Percentiles rank a stretch among this genome's conserved stretches.
Conservation (phyloP, 1,140 invertebrate genomes). For the Eumaeus atala region DNA sequence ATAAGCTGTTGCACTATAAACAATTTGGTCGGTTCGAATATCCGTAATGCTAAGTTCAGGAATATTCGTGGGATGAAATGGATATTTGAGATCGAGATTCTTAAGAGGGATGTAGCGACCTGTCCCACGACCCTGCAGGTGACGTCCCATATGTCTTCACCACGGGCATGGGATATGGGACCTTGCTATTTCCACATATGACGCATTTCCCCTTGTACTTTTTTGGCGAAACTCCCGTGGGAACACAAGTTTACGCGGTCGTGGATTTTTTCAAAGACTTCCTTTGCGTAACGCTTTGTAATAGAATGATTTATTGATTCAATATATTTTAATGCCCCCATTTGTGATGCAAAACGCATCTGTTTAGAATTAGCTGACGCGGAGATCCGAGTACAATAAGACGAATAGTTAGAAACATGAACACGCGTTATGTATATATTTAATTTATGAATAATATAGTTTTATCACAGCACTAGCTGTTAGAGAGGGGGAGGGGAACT, state of each 20-base stretch:
- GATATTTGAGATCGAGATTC: conserved; percentile 54
- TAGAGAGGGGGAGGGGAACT: no score
- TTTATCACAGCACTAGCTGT: no score
- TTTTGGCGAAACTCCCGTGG: conserved; percentile 36
- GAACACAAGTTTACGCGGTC: conserved; percentile 49
- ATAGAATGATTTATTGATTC: conserved; percentile 42
- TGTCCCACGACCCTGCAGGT: conserved; percentile 63
- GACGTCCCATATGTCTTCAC: conserved; percentile 38
- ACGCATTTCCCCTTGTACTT: not conserved
- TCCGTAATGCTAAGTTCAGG: conserved; percentile 13
- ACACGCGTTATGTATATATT: no score
- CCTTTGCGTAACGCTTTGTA: conserved; percentile 43
- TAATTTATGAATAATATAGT: not conserved
- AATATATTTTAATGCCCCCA: not conserved
- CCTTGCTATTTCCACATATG: conserved; percentile 17
- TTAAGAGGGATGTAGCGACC: conserved; percentile 64
- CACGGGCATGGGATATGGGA: conserved; percentile 25
- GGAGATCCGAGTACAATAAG: no score
- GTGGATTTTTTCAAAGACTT: conserved; percentile 48
- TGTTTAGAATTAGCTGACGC: conserved; percentile 19
- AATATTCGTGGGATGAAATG: conserved; percentile 2
- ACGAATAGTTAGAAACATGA: no score
- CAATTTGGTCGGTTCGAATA: conserved; percentile 7
- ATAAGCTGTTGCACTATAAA: no score
- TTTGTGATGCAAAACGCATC: conserved; percentile 21